phyloP scores from a whole-genome alignment of 2,888 invertebrate genomes.

The Crematogaster levior region DNA sequence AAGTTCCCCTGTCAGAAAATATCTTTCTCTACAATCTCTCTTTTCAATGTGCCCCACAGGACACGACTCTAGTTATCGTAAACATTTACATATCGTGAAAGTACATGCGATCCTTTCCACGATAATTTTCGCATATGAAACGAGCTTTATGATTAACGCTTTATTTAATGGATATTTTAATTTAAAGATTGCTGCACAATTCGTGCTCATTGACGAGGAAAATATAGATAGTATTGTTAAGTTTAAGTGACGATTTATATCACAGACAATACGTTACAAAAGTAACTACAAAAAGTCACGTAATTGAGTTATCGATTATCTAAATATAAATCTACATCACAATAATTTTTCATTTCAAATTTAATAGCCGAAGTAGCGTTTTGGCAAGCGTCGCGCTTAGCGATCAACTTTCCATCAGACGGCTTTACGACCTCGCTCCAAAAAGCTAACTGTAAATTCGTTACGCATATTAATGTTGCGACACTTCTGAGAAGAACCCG shows the following conservation, averaged over 20 bases:
- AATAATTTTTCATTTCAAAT: neutral
- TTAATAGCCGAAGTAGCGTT: neutral
- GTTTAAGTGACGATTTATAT: neutral
- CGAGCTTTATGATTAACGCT: conserved; percentile 33
- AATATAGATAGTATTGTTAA: neutral
- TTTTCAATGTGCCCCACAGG: conserved; percentile 6
- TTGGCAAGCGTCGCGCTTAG: neutral
- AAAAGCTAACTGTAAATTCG: conserved; percentile 16
- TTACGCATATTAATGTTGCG: conserved; percentile 29
- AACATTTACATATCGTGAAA: conserved; percentile 39
- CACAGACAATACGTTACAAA: neutral
- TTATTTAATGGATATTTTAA: neutral
- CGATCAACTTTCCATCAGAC: neutral
- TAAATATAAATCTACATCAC: neutral
- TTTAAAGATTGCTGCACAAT: conserved; percentile 16
- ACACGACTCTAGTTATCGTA: conserved; percentile 3
- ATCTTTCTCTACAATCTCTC: conserved; percentile 42
- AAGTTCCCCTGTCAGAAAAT: conserved; percentile 15
- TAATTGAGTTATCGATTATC: neutral
- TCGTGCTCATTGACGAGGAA: neutral
- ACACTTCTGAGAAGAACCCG: conserved; percentile 49
- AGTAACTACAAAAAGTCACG: neutral
- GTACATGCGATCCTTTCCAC: conserved; percentile 6
- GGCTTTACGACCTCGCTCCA: neutral
- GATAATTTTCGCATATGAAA: conserved; percentile 14